Percentiles rank a stretch among this genome's conserved stretches.
Evolutionary conservation across 2,797 vertebrate species (phyloP).

Genomic region (Toxotes lorentzi): DNA sequence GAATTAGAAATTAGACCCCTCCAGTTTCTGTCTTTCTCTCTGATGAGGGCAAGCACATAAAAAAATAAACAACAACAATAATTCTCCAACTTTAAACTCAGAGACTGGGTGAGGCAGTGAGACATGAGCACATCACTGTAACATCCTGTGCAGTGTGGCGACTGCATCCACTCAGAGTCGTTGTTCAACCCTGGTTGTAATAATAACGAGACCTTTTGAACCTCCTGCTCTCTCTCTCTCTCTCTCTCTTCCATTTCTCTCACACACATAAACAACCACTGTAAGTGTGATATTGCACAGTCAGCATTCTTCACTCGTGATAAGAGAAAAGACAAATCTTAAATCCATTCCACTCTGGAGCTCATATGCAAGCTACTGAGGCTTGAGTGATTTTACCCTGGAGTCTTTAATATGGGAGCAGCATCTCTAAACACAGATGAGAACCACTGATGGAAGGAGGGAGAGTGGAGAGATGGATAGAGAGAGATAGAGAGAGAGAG

Average conservation of each 20-base stretch:
- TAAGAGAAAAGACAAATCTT: constrained; percentile 28
- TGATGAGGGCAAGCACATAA: too few species aligned
- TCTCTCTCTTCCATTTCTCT: too few species aligned
- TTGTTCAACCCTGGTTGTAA: too few species aligned
- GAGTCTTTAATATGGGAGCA: constrained; percentile 30
- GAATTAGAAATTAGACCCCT: too few species aligned
- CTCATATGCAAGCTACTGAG: constrained; percentile 38
- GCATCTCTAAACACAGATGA: constrained; percentile 40
- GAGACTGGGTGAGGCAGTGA: background rate
- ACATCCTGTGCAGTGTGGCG: too few species aligned
- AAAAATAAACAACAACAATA: too few species aligned
- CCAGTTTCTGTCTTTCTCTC: too few species aligned
- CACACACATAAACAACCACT: background rate
- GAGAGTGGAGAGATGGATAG: background rate
- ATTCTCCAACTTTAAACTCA: too few species aligned
- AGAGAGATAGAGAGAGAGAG: background rate
- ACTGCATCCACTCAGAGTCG: too few species aligned
- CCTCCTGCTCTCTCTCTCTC: background rate
- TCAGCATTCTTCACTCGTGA: constrained; percentile 29
- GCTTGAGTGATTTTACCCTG: constrained; percentile 35
- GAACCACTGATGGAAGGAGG: constrained; percentile 13
- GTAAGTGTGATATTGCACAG: background rate
- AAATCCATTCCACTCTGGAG: constrained; percentile 27
- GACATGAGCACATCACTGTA: too few species aligned
- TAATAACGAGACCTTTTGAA: too few species aligned